Percentiles rank a stretch among this genome's conserved stretches.
Conservation (phyloP, 1,140 invertebrate species). For the Sycophila sp. region DNA sequence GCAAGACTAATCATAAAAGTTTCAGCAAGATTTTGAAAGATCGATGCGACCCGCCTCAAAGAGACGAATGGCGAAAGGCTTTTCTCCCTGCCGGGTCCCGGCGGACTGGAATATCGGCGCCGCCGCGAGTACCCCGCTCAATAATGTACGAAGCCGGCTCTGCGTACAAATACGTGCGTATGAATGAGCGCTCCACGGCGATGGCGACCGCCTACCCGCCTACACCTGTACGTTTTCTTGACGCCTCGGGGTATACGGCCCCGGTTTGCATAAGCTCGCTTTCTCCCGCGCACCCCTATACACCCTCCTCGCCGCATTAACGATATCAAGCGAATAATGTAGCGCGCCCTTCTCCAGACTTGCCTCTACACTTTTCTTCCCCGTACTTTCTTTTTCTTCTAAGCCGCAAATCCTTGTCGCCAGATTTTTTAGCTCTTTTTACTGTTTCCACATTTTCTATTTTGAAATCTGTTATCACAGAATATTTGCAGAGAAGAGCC, state of each 20-base stretch:
- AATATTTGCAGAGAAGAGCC: no score
- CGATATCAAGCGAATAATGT: constrained; percentile 42
- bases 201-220: no score
- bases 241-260: constrained; percentile 46
- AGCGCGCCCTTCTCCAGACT: not conserved
- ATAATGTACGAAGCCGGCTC: constrained; percentile 50
- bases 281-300: not conserved
- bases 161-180: constrained; percentile 34
- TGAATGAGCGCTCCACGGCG: constrained; percentile 39
- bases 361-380: not conserved
- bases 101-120: constrained; percentile 34
- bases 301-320: constrained; percentile 12
- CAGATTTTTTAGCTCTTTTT: not conserved
- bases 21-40: constrained; percentile 18
- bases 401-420: not conserved
- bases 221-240: constrained; percentile 41
- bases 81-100: not conserved
- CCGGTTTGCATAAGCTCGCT: constrained; percentile 41
- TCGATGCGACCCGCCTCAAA: constrained; percentile 20
- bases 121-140: constrained; percentile 52
- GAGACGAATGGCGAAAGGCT: not conserved
- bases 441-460: no score
- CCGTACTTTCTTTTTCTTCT: not conserved
- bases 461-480: no score
- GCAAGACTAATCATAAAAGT: constrained; percentile 26